phyloP scores from a whole-genome alignment of 1,140 invertebrate species.

The Teleogryllus occipitalis region DNA sequence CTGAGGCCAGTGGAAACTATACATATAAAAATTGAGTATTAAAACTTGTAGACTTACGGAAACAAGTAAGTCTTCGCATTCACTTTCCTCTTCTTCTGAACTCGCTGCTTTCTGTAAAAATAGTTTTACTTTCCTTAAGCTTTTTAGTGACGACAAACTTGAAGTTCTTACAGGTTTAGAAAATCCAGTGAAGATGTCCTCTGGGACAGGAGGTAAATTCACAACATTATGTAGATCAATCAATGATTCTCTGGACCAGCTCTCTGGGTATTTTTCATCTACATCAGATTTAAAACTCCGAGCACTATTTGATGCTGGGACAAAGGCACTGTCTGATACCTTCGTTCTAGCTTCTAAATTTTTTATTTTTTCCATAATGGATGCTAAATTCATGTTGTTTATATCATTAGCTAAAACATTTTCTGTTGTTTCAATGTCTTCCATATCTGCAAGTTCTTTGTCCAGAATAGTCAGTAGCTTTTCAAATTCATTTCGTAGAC shows the following conservation, averaged over 20 bases:
- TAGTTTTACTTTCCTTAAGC: conserved; percentile 36
- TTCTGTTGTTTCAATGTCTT: conserved; percentile 26
- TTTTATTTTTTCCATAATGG: conserved; percentile 31
- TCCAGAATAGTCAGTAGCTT: conserved; percentile 30
- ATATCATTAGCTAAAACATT: conserved; percentile 5
- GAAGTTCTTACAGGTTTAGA: conserved; percentile 33
- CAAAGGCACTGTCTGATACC: conserved; percentile 19
- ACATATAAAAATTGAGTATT: not conserved
- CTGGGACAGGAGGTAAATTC: conserved; percentile 37
- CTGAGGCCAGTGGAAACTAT: too few species aligned
- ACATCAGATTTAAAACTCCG: conserved; percentile 32
- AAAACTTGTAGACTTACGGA: not conserved
- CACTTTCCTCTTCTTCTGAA: conserved; percentile 36
- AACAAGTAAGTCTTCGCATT: conserved; percentile 43
- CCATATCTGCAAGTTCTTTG: conserved; percentile 27
- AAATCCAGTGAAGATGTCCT: conserved; percentile 37
- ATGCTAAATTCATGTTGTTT: conserved; percentile 7
- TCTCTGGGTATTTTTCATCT: conserved; percentile 39
- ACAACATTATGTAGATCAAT: conserved; percentile 35
- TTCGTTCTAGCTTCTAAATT: conserved; percentile 32
- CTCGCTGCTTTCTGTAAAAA: conserved; percentile 35
- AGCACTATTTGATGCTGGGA: conserved; percentile 25
- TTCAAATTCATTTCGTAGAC: conserved; percentile 30
- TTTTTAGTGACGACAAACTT: conserved; percentile 37
- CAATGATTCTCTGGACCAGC: conserved; percentile 35